phyloP scores from a whole-genome alignment of 2,888 invertebrate species.

The Hesperia comma region DNA sequence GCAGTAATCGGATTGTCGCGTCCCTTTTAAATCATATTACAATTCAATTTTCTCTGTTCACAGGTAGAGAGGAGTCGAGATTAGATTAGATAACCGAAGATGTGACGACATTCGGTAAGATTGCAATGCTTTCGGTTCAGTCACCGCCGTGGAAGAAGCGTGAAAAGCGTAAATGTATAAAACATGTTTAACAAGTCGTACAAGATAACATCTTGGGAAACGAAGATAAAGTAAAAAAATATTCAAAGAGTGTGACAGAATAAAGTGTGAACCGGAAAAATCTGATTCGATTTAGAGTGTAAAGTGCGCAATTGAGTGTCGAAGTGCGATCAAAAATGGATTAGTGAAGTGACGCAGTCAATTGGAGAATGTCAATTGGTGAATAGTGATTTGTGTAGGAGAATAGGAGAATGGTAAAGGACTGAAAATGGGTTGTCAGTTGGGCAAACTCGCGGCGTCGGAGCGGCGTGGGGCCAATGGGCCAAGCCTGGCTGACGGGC shows the following conservation, averaged over 20 bases:
- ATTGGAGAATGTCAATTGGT: conserved; percentile 41
- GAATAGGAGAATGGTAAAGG: conserved; percentile 29
- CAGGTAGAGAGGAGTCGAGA: conserved; percentile 52
- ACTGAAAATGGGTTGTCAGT: conserved; percentile 88
- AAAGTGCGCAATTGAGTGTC: conserved; percentile 15
- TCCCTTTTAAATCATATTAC: conserved; percentile 43
- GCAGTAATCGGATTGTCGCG: conserved; percentile 37
- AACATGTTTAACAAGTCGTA: conserved; percentile 3
- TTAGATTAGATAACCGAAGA: conserved; percentile 54
- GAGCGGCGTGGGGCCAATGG: conserved; percentile 72
- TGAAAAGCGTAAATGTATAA: conserved; percentile 2
- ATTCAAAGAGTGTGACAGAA: background rate
- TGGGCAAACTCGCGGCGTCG: conserved; percentile 88
- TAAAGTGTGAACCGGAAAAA: background rate
- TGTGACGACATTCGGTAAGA: conserved; percentile 40
- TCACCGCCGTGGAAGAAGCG: conserved; percentile 12
- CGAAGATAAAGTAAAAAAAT: conserved; percentile 17
- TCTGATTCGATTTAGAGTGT: conserved; percentile 25
- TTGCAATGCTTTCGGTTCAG: conserved; percentile 14
- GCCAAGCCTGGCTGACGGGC: conserved; percentile 78
- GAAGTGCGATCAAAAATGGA: conserved; percentile 20
- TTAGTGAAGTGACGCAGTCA: conserved; percentile 29
- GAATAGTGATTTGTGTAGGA: conserved; percentile 38
- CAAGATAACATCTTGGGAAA: conserved; percentile 12
- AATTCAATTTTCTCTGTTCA: conserved; percentile 53